phyloP scores from a whole-genome alignment of 1,140 invertebrate genomes.

The Eurosta solidaginis region DNA sequence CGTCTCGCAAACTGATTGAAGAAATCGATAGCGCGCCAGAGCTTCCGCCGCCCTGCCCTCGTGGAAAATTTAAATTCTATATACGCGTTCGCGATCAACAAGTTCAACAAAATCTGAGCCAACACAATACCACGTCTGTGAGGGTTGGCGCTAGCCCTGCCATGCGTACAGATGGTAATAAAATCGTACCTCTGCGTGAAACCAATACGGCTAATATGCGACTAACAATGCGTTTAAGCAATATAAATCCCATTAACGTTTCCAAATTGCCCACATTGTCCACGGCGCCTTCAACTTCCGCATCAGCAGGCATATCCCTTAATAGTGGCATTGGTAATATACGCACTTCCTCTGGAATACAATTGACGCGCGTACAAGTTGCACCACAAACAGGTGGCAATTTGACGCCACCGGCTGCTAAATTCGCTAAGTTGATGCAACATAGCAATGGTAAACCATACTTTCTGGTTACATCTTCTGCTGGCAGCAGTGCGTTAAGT shows the following conservation, averaged over 20 bases:
- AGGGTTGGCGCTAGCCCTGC: slow-evolving; percentile 56
- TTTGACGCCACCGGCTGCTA: slow-evolving; percentile 40
- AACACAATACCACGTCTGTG: slow-evolving; percentile 40
- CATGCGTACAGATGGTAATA: slow-evolving; percentile 53
- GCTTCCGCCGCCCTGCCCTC: slow-evolving; percentile 70
- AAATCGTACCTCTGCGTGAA: slow-evolving; percentile 46
- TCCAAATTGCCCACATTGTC: slow-evolving; percentile 22
- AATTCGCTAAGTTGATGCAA: slow-evolving; percentile 52
- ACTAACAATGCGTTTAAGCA: slow-evolving; percentile 46
- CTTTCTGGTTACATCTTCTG: slow-evolving; percentile 53
- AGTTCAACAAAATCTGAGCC: slow-evolving; percentile 50
- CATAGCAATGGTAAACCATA: slow-evolving; percentile 47
- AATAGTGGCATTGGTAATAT: slow-evolving; percentile 19
- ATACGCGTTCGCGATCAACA: slow-evolving; percentile 50
- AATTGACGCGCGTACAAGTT: neutral
- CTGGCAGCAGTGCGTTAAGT: slow-evolving; percentile 37
- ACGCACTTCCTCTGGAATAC: neutral
- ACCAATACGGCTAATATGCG: slow-evolving; percentile 40
- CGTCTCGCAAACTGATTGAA: slow-evolving; percentile 76
- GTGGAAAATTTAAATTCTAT: slow-evolving; percentile 62
- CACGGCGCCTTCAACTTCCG: slow-evolving; percentile 1
- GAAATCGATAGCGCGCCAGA: slow-evolving; percentile 70
- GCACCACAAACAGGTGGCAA: neutral
- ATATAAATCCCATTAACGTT: slow-evolving; percentile 50
- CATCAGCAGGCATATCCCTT: neutral